Evolutionary conservation across 2,113 vertebrate genomes (phyloP).

Genomic region (Apeltes quadracus): DNA sequence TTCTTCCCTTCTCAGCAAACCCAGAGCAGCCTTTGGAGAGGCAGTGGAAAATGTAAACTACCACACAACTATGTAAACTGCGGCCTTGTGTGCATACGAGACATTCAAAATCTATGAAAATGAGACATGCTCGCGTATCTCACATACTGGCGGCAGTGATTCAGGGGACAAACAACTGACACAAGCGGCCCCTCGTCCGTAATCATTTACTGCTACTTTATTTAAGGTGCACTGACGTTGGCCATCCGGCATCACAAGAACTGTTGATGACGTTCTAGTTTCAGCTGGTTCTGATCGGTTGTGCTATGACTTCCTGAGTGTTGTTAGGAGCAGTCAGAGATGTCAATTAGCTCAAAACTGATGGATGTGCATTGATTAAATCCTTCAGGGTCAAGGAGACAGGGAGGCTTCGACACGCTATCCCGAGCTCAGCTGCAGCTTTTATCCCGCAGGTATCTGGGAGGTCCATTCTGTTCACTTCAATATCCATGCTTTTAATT

Average conservation of each 20-base stretch:
- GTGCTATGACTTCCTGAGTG: background rate
- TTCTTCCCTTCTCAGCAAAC: slow-evolving; percentile 55
- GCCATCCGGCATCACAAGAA: background rate
- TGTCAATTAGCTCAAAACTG: background rate
- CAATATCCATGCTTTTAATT: slow-evolving; percentile 11
- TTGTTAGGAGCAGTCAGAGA: background rate
- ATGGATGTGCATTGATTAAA: slow-evolving; percentile 8
- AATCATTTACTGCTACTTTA: background rate
- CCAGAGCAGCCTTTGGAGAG: slow-evolving; percentile 12
- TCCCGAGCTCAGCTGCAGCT: slow-evolving; percentile 17
- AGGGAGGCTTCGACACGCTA: background rate
- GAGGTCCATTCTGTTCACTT: slow-evolving; percentile 6
- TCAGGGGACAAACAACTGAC: background rate
- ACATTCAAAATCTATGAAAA: slow-evolving; percentile 1
- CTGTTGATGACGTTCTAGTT: background rate
- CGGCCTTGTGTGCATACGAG: slow-evolving; percentile 12
- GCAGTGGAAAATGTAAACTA: slow-evolving; percentile 28
- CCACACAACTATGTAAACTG: slow-evolving; percentile 17
- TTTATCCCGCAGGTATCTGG: slow-evolving; percentile 5
- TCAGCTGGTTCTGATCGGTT: background rate
- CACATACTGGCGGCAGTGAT: background rate
- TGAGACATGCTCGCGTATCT: background rate
- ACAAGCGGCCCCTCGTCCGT: background rate
- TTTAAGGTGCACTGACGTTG: background rate
- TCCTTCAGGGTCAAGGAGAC: background rate